These are phyloP conservation scores for Amazona guildingii DNA, from an alignment of 2,113 vertebrate species.

Conservation along the genomic window DNA sequence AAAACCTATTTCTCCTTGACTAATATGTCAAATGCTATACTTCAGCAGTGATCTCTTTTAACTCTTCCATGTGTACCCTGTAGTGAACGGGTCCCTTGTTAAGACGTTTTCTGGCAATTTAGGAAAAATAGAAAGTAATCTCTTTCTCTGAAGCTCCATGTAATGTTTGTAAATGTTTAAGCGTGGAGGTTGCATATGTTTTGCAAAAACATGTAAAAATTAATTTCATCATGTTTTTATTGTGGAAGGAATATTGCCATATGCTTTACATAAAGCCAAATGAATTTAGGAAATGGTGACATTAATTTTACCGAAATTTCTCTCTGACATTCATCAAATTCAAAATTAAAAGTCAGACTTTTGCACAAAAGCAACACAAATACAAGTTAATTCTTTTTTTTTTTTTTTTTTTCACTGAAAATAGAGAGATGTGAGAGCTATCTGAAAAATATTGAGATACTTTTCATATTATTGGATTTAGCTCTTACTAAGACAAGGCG, in stretches of 20 bases:
- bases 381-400: neutral
- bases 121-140: neutral
- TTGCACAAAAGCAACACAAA: neutral
- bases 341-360: neutral
- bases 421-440: neutral
- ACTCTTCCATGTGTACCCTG: neutral
- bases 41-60: neutral
- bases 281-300: neutral
- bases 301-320: neutral
- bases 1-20: neutral
- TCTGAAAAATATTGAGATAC: neutral
- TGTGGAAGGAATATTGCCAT: neutral
- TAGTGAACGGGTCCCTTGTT: neutral
- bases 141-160: neutral
- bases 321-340: neutral
- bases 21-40: neutral
- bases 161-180: neutral
- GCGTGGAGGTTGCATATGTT: neutral
- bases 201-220: neutral
- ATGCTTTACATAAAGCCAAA: neutral
- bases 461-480: neutral
- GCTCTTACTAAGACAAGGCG: neutral
- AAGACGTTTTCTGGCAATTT: neutral
- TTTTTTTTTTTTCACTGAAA: neutral
- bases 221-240: neutral